Conservation (phyloP, 2,797 vertebrate genomes). For the Miichthys miiuy region DNA sequence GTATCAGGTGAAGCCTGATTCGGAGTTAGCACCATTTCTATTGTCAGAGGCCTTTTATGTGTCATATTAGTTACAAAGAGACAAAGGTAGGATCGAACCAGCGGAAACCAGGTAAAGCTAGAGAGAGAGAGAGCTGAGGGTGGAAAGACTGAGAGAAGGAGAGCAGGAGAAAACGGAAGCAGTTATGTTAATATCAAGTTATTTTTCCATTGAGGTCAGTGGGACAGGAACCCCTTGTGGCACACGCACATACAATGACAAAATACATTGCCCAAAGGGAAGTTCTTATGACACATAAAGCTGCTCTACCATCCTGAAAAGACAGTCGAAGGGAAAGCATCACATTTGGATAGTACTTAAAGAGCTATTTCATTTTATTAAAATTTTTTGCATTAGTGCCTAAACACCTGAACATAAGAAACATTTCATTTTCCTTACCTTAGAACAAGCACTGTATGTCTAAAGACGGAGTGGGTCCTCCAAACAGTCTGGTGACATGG, state of each 20-base stretch:
- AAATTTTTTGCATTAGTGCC: no score
- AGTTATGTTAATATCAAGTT: conserved; percentile 74
- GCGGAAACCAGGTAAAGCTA: conserved; percentile 70
- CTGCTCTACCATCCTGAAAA: conserved; percentile 23
- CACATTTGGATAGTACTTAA: not conserved
- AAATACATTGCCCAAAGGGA: conserved; percentile 33
- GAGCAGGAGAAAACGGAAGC: conserved; percentile 27
- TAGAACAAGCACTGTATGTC: no score
- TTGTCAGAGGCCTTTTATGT: conserved; percentile 81
- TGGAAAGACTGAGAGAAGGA: conserved; percentile 13
- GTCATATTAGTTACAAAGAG: conserved; percentile 82
- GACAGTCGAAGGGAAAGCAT: conserved; percentile 8
- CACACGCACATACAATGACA: conserved; percentile 17
- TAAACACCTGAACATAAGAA: no score
- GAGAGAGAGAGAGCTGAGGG: conserved; percentile 20
- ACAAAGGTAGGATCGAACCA: conserved; percentile 78
- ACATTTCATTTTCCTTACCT: no score
- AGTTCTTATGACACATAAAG: conserved; percentile 14
- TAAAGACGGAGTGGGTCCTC: no score
- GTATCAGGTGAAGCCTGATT: conserved; percentile 78
- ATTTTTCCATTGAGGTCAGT: conserved; percentile 73
- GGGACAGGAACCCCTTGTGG: conserved; percentile 68
- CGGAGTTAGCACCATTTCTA: conserved; percentile 71
- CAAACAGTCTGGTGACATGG: no score
- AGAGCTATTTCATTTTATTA: not conserved